Base-by-base conservation (phyloP, 2,888 invertebrate genomes). In the Azorinus chamasolen region DNA sequence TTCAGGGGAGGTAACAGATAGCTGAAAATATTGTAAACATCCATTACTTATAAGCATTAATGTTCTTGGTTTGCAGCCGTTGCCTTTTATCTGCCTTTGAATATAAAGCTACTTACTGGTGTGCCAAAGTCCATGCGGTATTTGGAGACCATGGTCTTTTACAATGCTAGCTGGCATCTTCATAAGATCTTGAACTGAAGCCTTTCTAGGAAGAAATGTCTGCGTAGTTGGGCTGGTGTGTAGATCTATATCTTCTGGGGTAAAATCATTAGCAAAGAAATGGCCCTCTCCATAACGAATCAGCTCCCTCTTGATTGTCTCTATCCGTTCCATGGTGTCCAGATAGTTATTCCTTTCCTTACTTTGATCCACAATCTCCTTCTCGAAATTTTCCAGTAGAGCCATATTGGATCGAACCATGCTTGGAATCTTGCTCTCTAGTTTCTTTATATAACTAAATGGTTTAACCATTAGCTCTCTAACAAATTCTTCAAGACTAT, bases 341-440 rank as follows among this genome's bases (percentile, higher is more conserved):
- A 79, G 57, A 32, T 86, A 85, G 43, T 86, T 68, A 16, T 53
- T 55, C 27, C 78, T 69, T 18, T 75, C 55, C 18, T 76, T 74
- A 0, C 55, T 51, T 6, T 83, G 80, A 37, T 83, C 77, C 4
- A 77, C 48, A 16, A 81, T 66, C 48, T 86, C 84, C 20, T 39
- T 63, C 16, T 79, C 63, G 41, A 89, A 87, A 41, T 82, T 79
- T 6, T 83, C 83, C 58, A 88, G 81, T 5, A 87, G 69, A 22
- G 72, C 63, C 39, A 83, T 82, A 55, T 87, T 89, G 4, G 84
- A 76, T 14, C 74, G 48, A 24, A 90, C 85, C 58, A 90, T 82
- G 16, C 77, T 85, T 0, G 83, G 85, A 32, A 87, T 79, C 25
- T 80, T 84, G 18, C 54, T 79, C 62, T 83, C 80, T 6, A 84